Evolutionary conservation across 2,113 vertebrate species (phyloP).

Genomic region (Mormyrus lacerda): DNA sequence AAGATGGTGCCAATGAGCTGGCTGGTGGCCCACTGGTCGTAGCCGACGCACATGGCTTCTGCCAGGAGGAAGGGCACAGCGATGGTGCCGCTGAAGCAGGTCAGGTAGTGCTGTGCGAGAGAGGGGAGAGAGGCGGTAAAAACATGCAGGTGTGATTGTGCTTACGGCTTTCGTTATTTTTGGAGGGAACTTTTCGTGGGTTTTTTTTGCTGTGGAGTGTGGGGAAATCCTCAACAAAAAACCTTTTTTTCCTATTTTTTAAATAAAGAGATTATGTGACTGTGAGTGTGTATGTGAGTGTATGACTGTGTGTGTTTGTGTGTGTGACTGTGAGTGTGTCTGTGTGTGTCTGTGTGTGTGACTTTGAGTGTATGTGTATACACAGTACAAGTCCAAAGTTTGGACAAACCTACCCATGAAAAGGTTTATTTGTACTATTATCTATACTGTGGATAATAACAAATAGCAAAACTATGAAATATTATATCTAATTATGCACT

Average conservation of each 20-base stretch:
- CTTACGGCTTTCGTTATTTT: background rate
- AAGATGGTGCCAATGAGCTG: constrained; percentile 98
- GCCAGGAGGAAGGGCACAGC: constrained; percentile 93
- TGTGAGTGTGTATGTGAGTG: too few species aligned
- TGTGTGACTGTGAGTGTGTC: too few species aligned
- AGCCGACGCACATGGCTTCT: constrained; percentile 95
- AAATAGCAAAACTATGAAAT: background rate
- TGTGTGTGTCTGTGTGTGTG: too few species aligned
- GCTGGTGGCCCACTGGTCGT: constrained; percentile 95
- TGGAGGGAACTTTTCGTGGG: background rate
- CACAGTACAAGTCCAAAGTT: background rate
- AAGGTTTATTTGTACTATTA: background rate
- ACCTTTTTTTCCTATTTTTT: too few species aligned
- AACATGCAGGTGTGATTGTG: background rate
- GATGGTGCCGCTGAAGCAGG: constrained; percentile 95
- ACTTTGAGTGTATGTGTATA: too few species aligned
- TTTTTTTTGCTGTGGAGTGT: background rate
- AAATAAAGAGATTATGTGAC: too few species aligned
- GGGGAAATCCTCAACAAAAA: background rate
- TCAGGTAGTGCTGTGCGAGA: constrained; percentile 83
- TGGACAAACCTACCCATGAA: background rate
- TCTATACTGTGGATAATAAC: background rate
- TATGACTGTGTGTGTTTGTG: too few species aligned
- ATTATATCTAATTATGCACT: background rate
- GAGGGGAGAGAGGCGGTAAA: constrained; percentile 7